Evolutionary conservation across 2,113 vertebrate genomes (phyloP).

Genomic region (Brachyhypopomus gauderio): DNA sequence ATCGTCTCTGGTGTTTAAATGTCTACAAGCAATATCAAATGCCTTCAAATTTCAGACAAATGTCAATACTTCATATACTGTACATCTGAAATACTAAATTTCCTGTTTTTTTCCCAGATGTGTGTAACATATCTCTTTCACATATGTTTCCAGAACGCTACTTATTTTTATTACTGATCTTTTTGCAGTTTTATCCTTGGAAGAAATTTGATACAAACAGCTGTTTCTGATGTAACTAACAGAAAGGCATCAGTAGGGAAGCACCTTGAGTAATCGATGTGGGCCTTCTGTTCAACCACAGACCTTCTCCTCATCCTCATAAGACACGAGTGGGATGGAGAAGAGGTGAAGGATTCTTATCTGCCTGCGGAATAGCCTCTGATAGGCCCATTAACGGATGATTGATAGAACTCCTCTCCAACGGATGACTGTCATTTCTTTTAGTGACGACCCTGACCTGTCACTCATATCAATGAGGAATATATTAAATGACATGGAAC

Average conservation of each 20-base stretch:
- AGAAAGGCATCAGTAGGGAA: conserved; percentile 22
- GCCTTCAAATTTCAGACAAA: neutral
- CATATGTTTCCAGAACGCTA: neutral
- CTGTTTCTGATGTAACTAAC: conserved; percentile 12
- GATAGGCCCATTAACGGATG: conserved; percentile 49
- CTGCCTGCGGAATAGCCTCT: conserved; percentile 29
- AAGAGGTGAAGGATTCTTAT: neutral
- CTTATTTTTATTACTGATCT: neutral
- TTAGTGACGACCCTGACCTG: conserved; percentile 47
- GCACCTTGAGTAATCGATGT: neutral
- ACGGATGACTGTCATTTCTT: conserved; percentile 45
- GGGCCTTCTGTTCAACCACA: neutral
- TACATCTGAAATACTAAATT: neutral
- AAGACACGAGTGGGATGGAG: neutral
- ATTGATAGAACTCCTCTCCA: conserved; percentile 48
- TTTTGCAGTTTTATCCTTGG: conserved; percentile 1
- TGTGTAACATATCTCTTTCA: neutral
- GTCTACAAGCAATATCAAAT: neutral
- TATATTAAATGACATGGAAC: conserved; percentile 46
- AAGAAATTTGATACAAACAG: neutral
- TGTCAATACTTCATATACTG: neutral
- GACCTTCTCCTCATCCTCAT: neutral
- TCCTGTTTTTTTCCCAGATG: neutral
- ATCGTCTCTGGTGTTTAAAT: neutral
- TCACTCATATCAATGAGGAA: conserved; percentile 49